Evolutionary conservation across 2,113 vertebrate genomes (phyloP), one percentile per base, ranked within the genome.

Genomic region (Eonycteris spelaea): DNA sequence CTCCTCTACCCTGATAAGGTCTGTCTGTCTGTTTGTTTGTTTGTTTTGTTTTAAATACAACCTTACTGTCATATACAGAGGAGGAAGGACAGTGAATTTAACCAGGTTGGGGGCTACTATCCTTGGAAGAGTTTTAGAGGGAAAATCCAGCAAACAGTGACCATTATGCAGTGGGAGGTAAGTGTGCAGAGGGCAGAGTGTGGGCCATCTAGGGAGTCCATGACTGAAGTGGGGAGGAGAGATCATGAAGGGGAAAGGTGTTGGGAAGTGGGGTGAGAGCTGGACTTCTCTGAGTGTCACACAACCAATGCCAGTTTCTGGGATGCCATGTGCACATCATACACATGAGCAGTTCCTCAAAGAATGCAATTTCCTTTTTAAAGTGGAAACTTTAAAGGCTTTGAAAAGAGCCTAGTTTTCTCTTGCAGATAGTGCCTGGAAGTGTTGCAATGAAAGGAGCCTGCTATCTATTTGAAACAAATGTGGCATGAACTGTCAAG

Each of bases 291-390:
- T 53, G 68, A 24, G 51, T 0, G 3, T 26, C 70, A 43, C 30
- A 12, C n/a, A 53, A 4, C 24, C 73, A 33, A 22, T 12, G 30
- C 38, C 7, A 19, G 67, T 35, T 45, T 59, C 38, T 6, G 6
- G 51, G 89, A 65, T 71, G 26, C 55, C 48, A 26, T 33, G 48
- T 30, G 14, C 21, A 21, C 33, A 33, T 63, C 59, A 45, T 13
- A 33, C 28, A 8, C 21, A 12, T 0, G n/a, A 73, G 33, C 48
- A 22, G 9, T 19, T 18, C 30, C 12, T 43, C 67, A 38, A 4
- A 14, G 70, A 92, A 75, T 68, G 48, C 80, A 83, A 74, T 63
- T 95, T 90, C 40, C 18, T 53, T 84, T 88, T 83, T 68, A 40
- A 95, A 38, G n/a, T 8, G 48, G 75, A 73, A 33, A 40, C n/a